A percentile compares a stretch with the other conserved stretches of the same genome.
phyloP scores from a whole-genome alignment of 2,888 invertebrate species.

The Ferdinandea cuprea region DNA sequence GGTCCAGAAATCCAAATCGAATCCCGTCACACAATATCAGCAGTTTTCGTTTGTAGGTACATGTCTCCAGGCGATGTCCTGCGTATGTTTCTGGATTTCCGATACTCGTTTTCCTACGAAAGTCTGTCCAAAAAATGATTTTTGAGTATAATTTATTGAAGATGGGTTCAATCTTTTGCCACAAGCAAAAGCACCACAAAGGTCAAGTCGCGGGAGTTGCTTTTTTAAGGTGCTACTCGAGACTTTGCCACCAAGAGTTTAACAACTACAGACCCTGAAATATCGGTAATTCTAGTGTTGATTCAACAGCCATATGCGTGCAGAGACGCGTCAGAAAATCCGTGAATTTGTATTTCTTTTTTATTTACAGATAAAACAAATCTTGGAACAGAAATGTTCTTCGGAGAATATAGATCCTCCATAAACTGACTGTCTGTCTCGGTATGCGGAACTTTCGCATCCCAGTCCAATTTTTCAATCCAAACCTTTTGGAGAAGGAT shows the following conservation, averaged over 20 bases:
- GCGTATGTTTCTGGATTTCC: too few relatives aligned
- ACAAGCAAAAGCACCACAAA: conserved; percentile 59
- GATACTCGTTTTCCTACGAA: too few relatives aligned
- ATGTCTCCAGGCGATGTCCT: too few relatives aligned
- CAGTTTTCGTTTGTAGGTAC: too few relatives aligned
- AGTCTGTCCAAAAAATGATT: too few relatives aligned
- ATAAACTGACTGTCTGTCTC: background rate
- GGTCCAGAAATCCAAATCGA: background rate
- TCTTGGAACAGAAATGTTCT: conserved; percentile 6
- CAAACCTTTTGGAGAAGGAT: conserved; percentile 67
- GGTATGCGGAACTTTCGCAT: conserved; percentile 13
- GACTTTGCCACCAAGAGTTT: conserved; percentile 58
- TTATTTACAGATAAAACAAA: background rate
- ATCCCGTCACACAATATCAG: background rate
- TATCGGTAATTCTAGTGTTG: conserved; percentile 1
- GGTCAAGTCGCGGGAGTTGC: conserved; percentile 63
- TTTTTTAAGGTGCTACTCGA: conserved; percentile 53
- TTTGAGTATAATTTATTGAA: too few relatives aligned
- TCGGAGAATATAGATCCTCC: background rate
- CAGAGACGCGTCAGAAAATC: conserved; percentile 54
- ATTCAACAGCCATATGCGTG: conserved; percentile 58
- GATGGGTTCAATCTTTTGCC: too few relatives aligned
- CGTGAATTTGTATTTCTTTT: conserved; percentile 41
- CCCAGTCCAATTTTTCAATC: conserved; percentile 36
- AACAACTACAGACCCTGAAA: too few relatives aligned